A percentile compares a stretch with the other conserved stretches of the same genome.
Evolutionary conservation across 30 jellyfish, hydroid and myxozoan genomes (phyloP).

Genomic region (Pseudorhiza aurosa): DNA sequence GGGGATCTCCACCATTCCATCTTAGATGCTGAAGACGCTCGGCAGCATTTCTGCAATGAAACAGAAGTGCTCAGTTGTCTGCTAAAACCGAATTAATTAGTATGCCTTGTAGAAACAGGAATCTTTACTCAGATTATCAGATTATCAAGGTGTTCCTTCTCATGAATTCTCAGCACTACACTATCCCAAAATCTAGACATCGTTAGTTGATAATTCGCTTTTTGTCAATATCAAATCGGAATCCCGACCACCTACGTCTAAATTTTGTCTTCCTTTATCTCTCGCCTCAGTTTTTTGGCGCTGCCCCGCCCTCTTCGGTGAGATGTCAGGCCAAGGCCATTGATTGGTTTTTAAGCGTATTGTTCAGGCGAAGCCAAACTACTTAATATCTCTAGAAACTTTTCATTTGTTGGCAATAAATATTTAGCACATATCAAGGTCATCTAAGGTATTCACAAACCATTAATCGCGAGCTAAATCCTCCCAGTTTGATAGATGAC

Average conservation of each 20-base stretch:
- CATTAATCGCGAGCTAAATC: neutral
- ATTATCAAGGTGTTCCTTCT: too few species aligned
- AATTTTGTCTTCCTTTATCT: neutral
- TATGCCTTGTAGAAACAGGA: too few species aligned
- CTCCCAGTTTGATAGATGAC: neutral
- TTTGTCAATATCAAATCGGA: neutral
- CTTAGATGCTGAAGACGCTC: too few species aligned
- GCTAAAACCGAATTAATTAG: neutral
- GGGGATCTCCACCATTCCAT: too few species aligned
- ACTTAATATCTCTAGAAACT: neutral
- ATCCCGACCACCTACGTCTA: conserved; percentile 7
- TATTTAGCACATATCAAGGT: neutral
- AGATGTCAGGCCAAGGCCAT: neutral
- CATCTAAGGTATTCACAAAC: conserved; percentile 5
- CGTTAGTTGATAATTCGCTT: neutral
- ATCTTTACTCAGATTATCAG: too few species aligned
- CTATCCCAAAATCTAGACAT: neutral
- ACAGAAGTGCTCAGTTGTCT: neutral
- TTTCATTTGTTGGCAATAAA: neutral
- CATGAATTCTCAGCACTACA: too few species aligned
- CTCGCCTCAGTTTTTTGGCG: conserved; percentile 1
- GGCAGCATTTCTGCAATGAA: too few species aligned
- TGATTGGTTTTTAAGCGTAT: neutral
- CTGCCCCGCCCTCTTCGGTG: conserved; percentile 10
- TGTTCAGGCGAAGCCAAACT: neutral